Conservation (phyloP, 2,113 vertebrate genomes). For the Peucedramus taeniatus region DNA sequence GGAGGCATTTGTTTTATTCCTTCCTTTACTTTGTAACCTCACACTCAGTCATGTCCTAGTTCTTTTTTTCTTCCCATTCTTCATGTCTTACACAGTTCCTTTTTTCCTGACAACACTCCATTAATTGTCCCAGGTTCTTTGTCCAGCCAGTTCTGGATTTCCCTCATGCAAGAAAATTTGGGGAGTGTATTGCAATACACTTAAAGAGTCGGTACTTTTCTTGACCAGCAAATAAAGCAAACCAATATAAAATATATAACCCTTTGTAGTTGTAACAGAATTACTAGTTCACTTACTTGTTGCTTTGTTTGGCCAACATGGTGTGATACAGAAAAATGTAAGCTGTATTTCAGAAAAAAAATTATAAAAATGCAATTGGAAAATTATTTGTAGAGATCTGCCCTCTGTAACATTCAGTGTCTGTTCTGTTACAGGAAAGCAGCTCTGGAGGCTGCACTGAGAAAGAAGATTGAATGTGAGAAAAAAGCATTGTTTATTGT, state of each 20-base stretch:
- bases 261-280: neutral
- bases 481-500: slow-evolving; percentile 83
- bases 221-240: neutral
- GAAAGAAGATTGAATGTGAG: slow-evolving; percentile 84
- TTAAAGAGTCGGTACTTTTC: neutral
- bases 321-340: neutral
- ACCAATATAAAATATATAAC: neutral
- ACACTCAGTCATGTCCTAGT: neutral
- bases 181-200: neutral
- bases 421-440: slow-evolving; percentile 77
- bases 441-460: slow-evolving; percentile 76
- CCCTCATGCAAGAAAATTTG: neutral
- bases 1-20: neutral
- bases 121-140: neutral
- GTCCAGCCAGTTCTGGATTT: neutral
- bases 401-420: neutral
- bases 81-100: neutral
- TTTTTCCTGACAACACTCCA: neutral
- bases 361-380: accelerated
- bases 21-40: neutral
- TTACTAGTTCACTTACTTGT: neutral
- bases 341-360: neutral
- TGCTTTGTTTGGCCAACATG: neutral
- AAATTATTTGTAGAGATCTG: neutral
- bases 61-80: neutral